Percentiles rank a stretch among this genome's conserved stretches.
These are phyloP conservation scores for Caenorhabditis doughertyi DNA, from an alignment of 2,888 invertebrate genomes.

Conservation along the genomic window DNA sequence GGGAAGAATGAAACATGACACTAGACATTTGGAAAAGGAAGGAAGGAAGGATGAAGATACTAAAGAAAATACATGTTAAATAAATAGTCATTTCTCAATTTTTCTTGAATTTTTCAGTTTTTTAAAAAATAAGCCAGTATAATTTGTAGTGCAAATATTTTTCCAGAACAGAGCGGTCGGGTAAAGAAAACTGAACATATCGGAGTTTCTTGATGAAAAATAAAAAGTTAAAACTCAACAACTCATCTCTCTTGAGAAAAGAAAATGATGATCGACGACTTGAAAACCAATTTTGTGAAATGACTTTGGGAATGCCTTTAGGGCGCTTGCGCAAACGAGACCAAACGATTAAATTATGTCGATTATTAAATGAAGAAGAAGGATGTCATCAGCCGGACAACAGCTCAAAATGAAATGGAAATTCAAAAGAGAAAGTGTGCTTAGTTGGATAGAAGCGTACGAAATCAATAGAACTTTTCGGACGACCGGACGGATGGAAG, in stretches of 20 bases:
- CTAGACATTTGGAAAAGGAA: conserved; percentile 13
- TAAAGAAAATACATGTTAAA: conserved; percentile 4
- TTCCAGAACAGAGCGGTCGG: too few species aligned
- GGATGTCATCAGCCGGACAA: conserved; percentile 34
- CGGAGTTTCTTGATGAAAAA: not conserved
- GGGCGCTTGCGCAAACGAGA: conserved; percentile 36
- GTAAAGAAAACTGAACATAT: too few species aligned
- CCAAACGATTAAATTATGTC: conserved; percentile 57
- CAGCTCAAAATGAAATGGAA: conserved; percentile 51
- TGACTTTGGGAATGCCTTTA: conserved; percentile 45
- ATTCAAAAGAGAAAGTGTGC: conserved; percentile 37
- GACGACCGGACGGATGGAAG: conserved; percentile 18
- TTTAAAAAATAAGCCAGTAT: not conserved
- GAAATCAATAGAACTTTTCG: conserved; percentile 37
- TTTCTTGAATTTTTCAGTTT: not conserved
- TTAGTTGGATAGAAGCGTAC: not conserved
- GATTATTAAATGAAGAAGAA: conserved; percentile 60
- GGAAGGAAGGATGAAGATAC: conserved; percentile 30
- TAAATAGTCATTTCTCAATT: not conserved
- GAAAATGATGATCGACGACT: conserved; percentile 44
- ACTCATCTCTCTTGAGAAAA: not conserved
- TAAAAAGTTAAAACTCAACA: conserved; percentile 9
- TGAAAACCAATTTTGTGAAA: conserved; percentile 47
- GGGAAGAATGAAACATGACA: conserved; percentile 48
- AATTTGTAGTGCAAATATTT: too few species aligned